phyloP scores from a whole-genome alignment of 2,113 vertebrate genomes.

The Apodemus speciosus region DNA sequence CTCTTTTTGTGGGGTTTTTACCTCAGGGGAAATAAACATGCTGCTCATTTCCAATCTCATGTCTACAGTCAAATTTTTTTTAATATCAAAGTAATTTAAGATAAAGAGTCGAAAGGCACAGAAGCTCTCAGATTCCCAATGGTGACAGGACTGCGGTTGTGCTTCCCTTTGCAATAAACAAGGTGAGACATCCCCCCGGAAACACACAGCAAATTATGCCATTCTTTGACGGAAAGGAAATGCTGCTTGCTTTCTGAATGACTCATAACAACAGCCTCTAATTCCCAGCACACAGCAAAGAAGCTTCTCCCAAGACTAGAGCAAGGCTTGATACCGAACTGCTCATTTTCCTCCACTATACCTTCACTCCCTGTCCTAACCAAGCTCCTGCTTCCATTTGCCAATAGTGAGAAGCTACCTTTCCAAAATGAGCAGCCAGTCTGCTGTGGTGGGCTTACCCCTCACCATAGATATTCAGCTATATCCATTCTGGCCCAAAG shows the following conservation, averaged over 20 bases:
- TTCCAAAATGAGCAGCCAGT: conserved; percentile 9
- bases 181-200: conserved; percentile 44
- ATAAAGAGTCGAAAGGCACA: conserved; percentile 45
- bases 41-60: conserved; percentile 50
- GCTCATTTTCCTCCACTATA: neutral
- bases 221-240: conserved; percentile 52
- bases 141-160: conserved; percentile 16
- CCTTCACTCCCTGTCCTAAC: neutral
- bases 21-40: conserved; percentile 55
- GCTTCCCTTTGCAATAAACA: conserved; percentile 57
- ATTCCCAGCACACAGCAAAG: neutral
- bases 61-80: conserved; percentile 62
- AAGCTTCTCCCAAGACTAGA: neutral
- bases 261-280: conserved; percentile 20
- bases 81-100: conserved; percentile 67
- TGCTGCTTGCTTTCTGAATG: conserved; percentile 28
- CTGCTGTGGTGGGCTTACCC: neutral
- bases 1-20: neutral
- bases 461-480: neutral
- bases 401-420: neutral
- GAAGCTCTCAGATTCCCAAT: neutral
- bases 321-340: neutral
- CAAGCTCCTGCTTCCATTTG: neutral
- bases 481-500: neutral
- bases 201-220: conserved; percentile 45